Conservation (phyloP, 2,113 vertebrate genomes). For the Planiliza haematocheilus region DNA sequence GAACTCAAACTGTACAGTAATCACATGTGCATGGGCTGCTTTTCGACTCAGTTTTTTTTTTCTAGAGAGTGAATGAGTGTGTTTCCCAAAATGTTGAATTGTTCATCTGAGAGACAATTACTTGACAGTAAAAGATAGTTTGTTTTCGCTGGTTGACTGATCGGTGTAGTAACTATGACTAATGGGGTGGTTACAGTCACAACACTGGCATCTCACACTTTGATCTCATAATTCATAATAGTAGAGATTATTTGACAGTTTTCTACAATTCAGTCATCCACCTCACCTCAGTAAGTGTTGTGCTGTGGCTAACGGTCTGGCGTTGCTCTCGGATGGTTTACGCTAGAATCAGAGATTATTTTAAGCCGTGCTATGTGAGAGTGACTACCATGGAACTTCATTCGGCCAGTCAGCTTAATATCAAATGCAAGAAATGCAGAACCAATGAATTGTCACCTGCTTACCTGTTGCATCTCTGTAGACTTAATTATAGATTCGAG, state of each 20-base stretch:
- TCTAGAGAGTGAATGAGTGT: not conserved
- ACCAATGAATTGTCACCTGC: not conserved
- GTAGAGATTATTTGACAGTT: not conserved
- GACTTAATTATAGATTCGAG: slow-evolving; percentile 2
- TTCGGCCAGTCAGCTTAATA: not conserved
- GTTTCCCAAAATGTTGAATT: not conserved
- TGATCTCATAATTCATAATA: not conserved
- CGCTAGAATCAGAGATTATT: no score
- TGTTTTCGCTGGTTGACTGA: not conserved
- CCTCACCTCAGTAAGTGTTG: not conserved
- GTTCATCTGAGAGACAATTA: not conserved
- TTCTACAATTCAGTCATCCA: not conserved
- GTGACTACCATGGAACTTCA: not conserved
- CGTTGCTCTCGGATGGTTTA: not conserved
- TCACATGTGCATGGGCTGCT: no score
- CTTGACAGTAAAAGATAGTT: slow-evolving; percentile 8
- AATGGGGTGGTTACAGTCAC: slow-evolving; percentile 8
- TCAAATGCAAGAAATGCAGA: not conserved
- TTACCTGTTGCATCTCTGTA: not conserved
- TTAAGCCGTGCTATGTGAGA: no score
- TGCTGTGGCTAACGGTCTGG: not conserved
- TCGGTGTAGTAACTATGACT: slow-evolving; percentile 15
- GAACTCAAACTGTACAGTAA: no score
- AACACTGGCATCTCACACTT: not conserved
- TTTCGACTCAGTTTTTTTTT: no score